phyloP scores from a whole-genome alignment of 92 coral and sea anemone genomes.

The Muricea muricata region DNA sequence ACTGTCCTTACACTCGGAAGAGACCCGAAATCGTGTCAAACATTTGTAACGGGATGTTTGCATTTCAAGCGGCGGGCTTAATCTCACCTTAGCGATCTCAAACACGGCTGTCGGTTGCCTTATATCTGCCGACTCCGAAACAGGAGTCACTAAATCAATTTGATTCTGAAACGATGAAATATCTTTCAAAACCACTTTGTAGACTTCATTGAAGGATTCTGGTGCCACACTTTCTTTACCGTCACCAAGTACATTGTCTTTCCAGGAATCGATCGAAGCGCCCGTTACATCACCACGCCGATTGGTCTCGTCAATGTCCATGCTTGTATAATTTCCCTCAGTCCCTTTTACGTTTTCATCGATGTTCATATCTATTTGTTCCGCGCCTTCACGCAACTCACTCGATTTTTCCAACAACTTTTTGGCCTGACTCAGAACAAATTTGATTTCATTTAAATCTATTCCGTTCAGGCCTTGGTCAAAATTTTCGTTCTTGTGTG shows the following conservation, averaged over 20 bases:
- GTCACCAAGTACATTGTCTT: too few species aligned
- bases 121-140: not conserved
- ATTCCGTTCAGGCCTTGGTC: not conserved
- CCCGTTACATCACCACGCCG: not conserved
- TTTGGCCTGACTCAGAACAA: not conserved
- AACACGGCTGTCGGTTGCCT: not conserved
- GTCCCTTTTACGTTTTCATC: not conserved
- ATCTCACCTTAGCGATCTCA: not conserved
- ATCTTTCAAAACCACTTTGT: not conserved
- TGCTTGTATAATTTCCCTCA: not conserved
- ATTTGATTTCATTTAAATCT: conserved; percentile 4
- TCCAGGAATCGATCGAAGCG: not conserved
- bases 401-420: not conserved
- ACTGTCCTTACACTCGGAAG: not conserved
- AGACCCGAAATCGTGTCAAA: not conserved
- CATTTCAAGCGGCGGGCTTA: not conserved
- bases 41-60: not conserved
- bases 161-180: not conserved
- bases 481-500: not conserved
- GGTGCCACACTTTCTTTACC: not conserved
- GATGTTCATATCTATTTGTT: not conserved
- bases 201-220: not conserved
- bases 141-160: not conserved
- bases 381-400: not conserved
- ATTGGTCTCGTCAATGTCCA: not conserved